Evolutionary conservation across 2,797 vertebrate genomes (phyloP).

Genomic region (Tympanoctomys barrerae): DNA sequence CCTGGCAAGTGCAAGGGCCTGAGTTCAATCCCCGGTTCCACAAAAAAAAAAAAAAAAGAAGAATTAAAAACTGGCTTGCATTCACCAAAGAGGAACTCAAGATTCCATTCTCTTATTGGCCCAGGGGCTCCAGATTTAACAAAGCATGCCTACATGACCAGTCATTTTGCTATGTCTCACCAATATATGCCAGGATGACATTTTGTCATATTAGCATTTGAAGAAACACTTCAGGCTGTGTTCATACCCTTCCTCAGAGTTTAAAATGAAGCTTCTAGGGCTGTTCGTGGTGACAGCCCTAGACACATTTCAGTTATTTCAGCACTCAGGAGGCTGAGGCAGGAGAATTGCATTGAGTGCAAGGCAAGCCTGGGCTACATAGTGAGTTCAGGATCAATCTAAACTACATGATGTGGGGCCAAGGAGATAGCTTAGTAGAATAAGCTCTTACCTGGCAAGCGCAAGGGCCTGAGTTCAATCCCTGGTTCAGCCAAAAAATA

Average conservation of each 20-base stretch:
- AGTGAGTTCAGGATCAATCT: not conserved
- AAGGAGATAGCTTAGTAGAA: too few relatives aligned
- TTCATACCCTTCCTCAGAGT: conserved; percentile 38
- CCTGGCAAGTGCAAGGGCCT: too few relatives aligned
- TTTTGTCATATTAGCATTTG: conserved; percentile 29
- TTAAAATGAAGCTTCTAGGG: conserved; percentile 51
- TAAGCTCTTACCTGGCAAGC: too few relatives aligned
- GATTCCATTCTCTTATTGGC: not conserved
- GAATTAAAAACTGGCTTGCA: not conserved
- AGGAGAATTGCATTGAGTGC: not conserved
- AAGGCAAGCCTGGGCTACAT: not conserved
- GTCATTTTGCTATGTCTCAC: not conserved
- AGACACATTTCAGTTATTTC: not conserved
- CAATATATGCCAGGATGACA: not conserved
- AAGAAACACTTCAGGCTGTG: conserved; percentile 25
- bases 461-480: too few relatives aligned
- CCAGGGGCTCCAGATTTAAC: not conserved
- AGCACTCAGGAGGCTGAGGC: not conserved
- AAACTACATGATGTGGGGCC: not conserved
- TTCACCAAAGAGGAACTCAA: not conserved
- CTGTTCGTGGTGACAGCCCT: too few relatives aligned
- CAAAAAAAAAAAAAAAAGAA: not conserved
- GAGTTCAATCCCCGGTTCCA: too few relatives aligned
- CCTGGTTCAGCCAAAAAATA: too few relatives aligned
- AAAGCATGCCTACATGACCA: not conserved